Base-by-base conservation (phyloP, 2,113 vertebrate genomes). In the Gobio gobio region DNA sequence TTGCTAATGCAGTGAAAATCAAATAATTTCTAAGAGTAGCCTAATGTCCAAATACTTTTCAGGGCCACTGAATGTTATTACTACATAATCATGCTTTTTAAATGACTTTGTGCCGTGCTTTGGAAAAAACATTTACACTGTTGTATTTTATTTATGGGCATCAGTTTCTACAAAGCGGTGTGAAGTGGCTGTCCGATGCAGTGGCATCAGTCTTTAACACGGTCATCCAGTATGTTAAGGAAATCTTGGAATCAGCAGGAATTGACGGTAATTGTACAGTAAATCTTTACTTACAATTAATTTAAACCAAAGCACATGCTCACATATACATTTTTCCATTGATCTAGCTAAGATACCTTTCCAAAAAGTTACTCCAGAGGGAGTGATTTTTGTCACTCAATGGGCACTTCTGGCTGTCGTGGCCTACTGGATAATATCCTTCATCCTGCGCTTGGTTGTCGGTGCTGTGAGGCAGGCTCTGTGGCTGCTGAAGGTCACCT, bases 371-470 rank as follows among this genome's bases (percentile, higher is more conserved):
- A 93, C 92, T 10, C 85, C 92, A 3, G 90, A 92, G 10, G 93
- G 91, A 1, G 87, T 94, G 29, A 5, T 93, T 45, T 92, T 92
- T 5, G 89, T 94, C 0, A 22, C 18, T 29, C 88, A 90, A 84
- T 94, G 94, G 94, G 56, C 92, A 1, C 66, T 94, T 9, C 33
- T 91, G 59, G 88, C 91, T 76, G 64, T 94, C 61, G 24, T 93
- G 66, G 88, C 88, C 74, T 94, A 94, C 88, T 93, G 91, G 92
- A 88, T 94, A n/a, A 24, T 93, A 36, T 93, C 91, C 26, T 70
- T 94, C 0, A 49, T 83, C 26, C 54, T 93, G 33, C 59, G 79
- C 36, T 66, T 93, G 70, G 82, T 94, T 1, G 79, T 89, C 6
- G 91, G 90, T 26, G 83, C 89, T n/a, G 76, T 94, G 83, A 89